Evolutionary conservation across 1,140 invertebrate genomes (phyloP).

Genomic region (Eumeta japonica): DNA sequence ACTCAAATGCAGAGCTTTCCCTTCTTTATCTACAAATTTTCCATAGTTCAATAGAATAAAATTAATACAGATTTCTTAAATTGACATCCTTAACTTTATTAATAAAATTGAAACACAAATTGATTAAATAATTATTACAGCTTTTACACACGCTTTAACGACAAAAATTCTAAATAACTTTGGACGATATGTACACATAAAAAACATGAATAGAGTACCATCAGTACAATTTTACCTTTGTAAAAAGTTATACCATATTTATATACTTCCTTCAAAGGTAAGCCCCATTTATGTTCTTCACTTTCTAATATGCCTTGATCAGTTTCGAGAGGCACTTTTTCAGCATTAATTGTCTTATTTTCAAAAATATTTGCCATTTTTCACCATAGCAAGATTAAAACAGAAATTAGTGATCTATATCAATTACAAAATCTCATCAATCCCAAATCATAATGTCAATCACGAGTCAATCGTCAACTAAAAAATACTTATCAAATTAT

Average conservation of each 20-base stretch:
- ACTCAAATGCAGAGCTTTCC: constrained; percentile 89
- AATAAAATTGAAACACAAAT: constrained; percentile 5
- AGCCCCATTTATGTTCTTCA: constrained; percentile 63
- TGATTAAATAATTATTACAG: no score
- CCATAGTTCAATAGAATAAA: constrained; percentile 8
- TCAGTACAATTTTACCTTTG: no score
- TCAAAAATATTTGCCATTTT: constrained; percentile 33
- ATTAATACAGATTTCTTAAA: constrained; percentile 2
- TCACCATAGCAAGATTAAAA: no score
- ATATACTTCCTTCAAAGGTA: constrained; percentile 78
- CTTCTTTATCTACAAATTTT: constrained; percentile 91
- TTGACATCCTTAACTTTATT: neutral
- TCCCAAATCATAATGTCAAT: no score
- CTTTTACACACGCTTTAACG: neutral
- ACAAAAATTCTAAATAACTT: constrained; percentile 5
- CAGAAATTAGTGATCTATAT: no score
- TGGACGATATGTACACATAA: constrained; percentile 2
- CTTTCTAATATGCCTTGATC: constrained; percentile 52
- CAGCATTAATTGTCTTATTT: constrained; percentile 31
- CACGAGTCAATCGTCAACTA: no score
- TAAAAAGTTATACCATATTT: constrained; percentile 83
- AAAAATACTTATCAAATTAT: no score
- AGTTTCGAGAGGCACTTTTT: constrained; percentile 48
- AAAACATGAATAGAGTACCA: no score
- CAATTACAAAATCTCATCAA: no score